Evolutionary conservation across 2,888 invertebrate genomes (phyloP).

Genomic region (Acleris laterana): DNA sequence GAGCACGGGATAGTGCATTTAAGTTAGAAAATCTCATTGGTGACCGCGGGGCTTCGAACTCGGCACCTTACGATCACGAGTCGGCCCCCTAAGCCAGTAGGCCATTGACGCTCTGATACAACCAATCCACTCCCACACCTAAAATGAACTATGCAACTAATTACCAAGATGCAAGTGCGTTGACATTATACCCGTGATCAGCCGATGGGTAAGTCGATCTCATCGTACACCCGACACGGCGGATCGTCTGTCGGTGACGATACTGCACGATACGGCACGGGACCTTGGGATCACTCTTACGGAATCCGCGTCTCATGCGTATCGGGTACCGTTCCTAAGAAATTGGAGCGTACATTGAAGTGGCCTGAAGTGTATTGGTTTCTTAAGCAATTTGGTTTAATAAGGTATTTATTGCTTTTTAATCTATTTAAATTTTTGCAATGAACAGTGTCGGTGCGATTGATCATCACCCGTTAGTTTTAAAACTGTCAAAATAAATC

Average conservation of each 20-base stretch:
- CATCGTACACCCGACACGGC: conserved; percentile 62
- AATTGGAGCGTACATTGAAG: conserved; percentile 53
- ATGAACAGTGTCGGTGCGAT: no score
- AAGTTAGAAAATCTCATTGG: no score
- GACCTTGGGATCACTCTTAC: conserved; percentile 72
- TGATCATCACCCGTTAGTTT: no score
- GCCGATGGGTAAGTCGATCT: conserved; percentile 77
- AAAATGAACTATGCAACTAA: conserved; percentile 45
- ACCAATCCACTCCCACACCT: background rate
- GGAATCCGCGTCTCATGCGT: conserved; percentile 77
- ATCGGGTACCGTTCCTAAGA: conserved; percentile 67
- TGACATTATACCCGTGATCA: conserved; percentile 64
- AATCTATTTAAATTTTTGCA: no score
- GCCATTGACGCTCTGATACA: no score
- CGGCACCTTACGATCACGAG: no score
- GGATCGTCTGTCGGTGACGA: conserved; percentile 71
- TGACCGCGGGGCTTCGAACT: no score
- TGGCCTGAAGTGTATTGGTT: conserved; percentile 31
- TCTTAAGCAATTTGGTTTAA: no score
- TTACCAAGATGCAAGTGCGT: conserved; percentile 59
- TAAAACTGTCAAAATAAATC: no score
- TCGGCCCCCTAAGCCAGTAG: no score
- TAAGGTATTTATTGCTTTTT: no score
- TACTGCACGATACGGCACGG: conserved; percentile 78
- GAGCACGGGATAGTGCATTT: no score